phyloP scores from a whole-genome alignment of 2,113 vertebrate genomes.

The Chaetodon trifascialis region DNA sequence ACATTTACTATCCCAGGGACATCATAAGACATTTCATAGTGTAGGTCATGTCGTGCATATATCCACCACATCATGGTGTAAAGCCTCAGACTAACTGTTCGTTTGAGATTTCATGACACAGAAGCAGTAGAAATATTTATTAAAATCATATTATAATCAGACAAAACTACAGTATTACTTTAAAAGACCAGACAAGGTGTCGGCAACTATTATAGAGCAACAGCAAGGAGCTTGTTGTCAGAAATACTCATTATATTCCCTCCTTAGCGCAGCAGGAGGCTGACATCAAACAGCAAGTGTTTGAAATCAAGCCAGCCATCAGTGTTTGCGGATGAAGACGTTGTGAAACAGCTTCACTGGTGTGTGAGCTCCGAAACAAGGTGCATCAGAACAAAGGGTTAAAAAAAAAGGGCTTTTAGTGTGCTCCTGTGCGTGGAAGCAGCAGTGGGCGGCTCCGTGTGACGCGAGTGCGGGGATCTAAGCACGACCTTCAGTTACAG shows the following conservation, averaged over 20 bases:
- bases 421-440: background rate
- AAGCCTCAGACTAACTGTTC: background rate
- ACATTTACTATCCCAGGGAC: background rate
- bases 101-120: background rate
- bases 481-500: slow-evolving; percentile 64
- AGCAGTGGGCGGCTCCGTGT: slow-evolving; percentile 12
- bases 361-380: slow-evolving; percentile 20
- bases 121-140: background rate
- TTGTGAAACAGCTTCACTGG: slow-evolving; percentile 1
- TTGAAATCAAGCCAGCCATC: slow-evolving; percentile 46
- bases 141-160: background rate
- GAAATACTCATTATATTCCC: slow-evolving; percentile 17
- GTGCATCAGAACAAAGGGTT: slow-evolving; percentile 16
- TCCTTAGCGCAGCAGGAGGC: slow-evolving; percentile 21
- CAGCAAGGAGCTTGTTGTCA: slow-evolving; percentile 18
- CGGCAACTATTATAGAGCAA: slow-evolving; percentile 1
- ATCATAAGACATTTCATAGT: background rate
- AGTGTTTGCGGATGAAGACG: slow-evolving; percentile 34
- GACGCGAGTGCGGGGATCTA: slow-evolving; percentile 24
- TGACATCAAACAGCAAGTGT: slow-evolving; percentile 49
- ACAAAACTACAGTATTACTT: background rate
- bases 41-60: background rate
- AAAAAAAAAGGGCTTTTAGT: slow-evolving; percentile 33
- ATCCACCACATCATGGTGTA: background rate
- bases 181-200: background rate